Base-by-base conservation (phyloP, 2,797 vertebrate species). In the Okamejei kenojei region DNA sequence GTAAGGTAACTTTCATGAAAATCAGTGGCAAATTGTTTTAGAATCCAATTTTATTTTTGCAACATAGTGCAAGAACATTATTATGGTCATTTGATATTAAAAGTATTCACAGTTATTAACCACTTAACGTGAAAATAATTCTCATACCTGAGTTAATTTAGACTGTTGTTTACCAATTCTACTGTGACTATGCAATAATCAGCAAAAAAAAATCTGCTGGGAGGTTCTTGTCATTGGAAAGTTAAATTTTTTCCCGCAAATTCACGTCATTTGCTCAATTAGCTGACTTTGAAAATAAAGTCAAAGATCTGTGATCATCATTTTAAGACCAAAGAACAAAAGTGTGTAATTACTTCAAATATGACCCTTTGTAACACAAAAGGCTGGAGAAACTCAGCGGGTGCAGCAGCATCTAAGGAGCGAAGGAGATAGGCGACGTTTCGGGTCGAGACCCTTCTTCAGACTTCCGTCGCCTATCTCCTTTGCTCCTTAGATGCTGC, bases 221-320 rank as follows among this genome's bases (percentile, higher is more conserved):
- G 5, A 45, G 35, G 17, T 26, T 38, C 32, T 15, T 79, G 32
- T 35, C 65, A 35, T 15, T 38, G 1, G 35, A 45, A 80, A 80
- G 17, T 38, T 19, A 13, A 38, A 0, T 17, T 32, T 45, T 45
- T 45, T 4, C 45, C 45, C 45, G 38, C 15, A 79, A 38, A 79
- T 32, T 79, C 1, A 19, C 71, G 4, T 11, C 23, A 4, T 58
- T 58, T 29, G 23, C 21, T 82, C 10, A 54, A 82, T 58, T 9
- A 1, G 45, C 1, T 88, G n/a, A 23, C 61, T 90, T 23, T 23
- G 26, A 63, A 90, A 35, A 38, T 63, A 1, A 29, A 32, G 23
- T 71, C 86, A 90, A 35, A 21, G 63, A 90, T 32, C n/a, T 38
- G n/a, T 21, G n/a, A 90, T 90, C 61, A 90, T 90, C 86, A 68